Base-by-base conservation (phyloP, 2,888 invertebrate genomes). In the Amitus sp. region DNA sequence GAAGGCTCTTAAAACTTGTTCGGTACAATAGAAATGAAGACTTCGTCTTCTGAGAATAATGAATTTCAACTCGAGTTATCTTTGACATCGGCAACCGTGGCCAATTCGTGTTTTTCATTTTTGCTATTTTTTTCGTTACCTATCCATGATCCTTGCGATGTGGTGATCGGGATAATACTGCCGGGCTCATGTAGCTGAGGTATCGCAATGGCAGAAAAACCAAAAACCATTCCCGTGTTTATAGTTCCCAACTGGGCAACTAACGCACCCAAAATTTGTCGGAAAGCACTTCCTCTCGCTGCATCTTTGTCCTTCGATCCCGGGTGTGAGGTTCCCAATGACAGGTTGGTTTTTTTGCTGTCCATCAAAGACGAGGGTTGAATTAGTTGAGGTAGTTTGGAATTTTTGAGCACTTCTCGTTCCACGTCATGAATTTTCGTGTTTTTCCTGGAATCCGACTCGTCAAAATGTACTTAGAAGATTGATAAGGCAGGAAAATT, bases 181-280 rank as follows among this genome's bases (percentile, higher is more conserved):
- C 84, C 79, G 0, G 78, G 62, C 28, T 81, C 80, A 74, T 85
- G 81, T 39, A 90, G 73, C 69, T 89, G 89, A 1, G 89, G 89
- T 34, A 89, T 77, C 0, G 87, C 87, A 0, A 89, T 88, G 1
- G 90, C 89, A 0, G 89, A 88, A 74, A 89, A 90, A 0, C 89
- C 89, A 70, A 90, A 90, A 0, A 86, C 87, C 86, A 90, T 86
- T 34, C 90, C 90, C 0, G 89, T 90, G 76, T 89, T 90, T 56
- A 90, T 86, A 23, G 89, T 89, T 0, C 90, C 90, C 9, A 89
- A 76, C 73, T 90, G 89, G 1, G 87, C 89, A 5, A 89, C 83
- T 37, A 90, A 81, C 0, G 89, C 87, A 0, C 89, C 89, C 67
- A 88, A 27, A 13, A 89, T 86, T 81, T 90, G 88, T 48, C 71